These are phyloP conservation scores for Parnassius apollo DNA, from an alignment of 2,888 invertebrate genomes.

Conservation along the genomic window DNA sequence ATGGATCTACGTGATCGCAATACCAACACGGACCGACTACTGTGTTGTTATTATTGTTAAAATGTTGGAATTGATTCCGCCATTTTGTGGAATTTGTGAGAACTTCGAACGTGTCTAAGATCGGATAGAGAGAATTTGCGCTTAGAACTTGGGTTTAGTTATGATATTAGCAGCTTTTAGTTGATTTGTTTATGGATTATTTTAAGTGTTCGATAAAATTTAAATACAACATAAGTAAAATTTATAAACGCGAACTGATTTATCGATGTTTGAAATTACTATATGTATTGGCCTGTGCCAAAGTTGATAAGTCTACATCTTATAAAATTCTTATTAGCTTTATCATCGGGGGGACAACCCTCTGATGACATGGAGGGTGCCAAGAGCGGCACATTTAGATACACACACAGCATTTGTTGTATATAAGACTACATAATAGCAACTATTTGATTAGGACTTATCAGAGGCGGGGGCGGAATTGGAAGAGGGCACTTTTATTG, in stretches of 20 bases:
- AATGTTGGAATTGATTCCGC: constrained; percentile 39
- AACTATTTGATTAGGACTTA: constrained; percentile 73
- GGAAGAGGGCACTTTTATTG: constrained; percentile 45
- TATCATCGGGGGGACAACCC: constrained; percentile 46
- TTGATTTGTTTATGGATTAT: constrained; percentile 18
- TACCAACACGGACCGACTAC: constrained; percentile 52
- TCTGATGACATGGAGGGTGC: constrained; percentile 52
- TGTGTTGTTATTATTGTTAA: constrained; percentile 39
- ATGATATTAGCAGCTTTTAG: constrained; percentile 20
- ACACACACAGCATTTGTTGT: constrained; percentile 24
- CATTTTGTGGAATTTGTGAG: constrained; percentile 26
- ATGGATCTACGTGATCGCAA: constrained; percentile 64
- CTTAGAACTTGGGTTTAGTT: constrained; percentile 16
- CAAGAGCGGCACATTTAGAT: constrained; percentile 40
- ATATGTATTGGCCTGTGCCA: background rate
- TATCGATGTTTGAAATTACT: background rate
- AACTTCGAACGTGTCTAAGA: constrained; percentile 26
- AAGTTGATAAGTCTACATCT: constrained; percentile 41
- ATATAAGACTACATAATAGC: constrained; percentile 52
- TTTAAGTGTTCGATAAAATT: background rate
- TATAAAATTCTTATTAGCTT: constrained; percentile 74
- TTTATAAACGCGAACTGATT: background rate
- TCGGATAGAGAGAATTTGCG: constrained; percentile 25
- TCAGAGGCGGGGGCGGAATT: constrained; percentile 36
- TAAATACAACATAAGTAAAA: no score